Conservation (phyloP, 1,140 invertebrate genomes). For the Penaeus chinensis region DNA sequence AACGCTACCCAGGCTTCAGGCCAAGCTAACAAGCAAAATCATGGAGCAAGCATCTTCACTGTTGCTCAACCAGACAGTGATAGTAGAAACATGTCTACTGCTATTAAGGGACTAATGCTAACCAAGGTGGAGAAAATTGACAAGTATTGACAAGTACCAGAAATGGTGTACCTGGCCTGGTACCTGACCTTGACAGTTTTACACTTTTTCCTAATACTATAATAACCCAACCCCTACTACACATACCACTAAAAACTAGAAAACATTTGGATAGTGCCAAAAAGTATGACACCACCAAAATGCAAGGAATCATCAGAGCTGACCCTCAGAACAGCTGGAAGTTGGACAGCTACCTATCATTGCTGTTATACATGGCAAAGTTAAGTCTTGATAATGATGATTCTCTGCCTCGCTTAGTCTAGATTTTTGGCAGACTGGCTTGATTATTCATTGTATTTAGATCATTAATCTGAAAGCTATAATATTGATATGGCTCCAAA, state of each 20-base stretch:
- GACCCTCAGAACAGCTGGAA: constrained; percentile 43
- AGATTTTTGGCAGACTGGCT: constrained; percentile 61
- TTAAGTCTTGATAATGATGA: constrained; percentile 16
- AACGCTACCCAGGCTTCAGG: constrained; percentile 30
- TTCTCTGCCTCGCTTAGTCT: constrained; percentile 48
- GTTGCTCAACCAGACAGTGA: constrained; percentile 21
- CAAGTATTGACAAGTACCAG: constrained; percentile 40
- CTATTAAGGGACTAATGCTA: constrained; percentile 41
- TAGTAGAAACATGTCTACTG: constrained; percentile 29
- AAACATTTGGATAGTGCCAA: constrained; percentile 22
- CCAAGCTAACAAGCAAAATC: constrained; percentile 52
- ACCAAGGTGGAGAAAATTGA: constrained; percentile 39
- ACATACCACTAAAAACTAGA: constrained; percentile 51
- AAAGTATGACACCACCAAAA: constrained; percentile 8
- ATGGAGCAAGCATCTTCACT: not conserved
- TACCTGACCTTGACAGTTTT: constrained; percentile 24
- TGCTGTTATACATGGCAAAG: not conserved
- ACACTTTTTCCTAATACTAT: constrained; percentile 51
- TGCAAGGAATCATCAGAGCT: constrained; percentile 49
- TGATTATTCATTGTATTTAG: constrained; percentile 62
- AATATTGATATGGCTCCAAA: constrained; percentile 61
- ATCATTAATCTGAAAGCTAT: constrained; percentile 53
- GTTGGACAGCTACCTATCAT: constrained; percentile 18
- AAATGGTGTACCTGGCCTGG: constrained; percentile 33
- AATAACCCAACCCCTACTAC: constrained; percentile 50